These are phyloP conservation scores for Parotia lawesii DNA, from an alignment of 2,113 vertebrate species.

Conservation along the genomic window DNA sequence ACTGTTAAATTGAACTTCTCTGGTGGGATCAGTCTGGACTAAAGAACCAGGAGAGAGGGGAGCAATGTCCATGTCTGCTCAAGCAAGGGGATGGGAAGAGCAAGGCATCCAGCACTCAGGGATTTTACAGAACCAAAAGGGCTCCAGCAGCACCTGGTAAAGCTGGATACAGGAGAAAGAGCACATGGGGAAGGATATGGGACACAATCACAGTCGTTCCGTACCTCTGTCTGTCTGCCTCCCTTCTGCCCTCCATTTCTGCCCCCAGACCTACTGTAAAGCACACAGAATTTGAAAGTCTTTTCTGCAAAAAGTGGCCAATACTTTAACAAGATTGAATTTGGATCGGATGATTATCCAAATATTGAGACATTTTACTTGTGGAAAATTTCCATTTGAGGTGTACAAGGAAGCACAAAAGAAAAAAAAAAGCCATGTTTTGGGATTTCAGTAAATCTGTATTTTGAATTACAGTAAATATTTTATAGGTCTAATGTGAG, in stretches of 20 bases:
- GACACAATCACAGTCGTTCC: neutral
- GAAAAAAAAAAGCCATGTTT: neutral
- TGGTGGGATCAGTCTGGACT: neutral
- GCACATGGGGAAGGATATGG: accelerated
- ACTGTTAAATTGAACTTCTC: neutral
- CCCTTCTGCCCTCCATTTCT: neutral
- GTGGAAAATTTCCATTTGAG: neutral
- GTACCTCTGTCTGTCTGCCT: neutral
- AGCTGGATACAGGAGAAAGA: neutral
- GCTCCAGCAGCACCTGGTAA: neutral
- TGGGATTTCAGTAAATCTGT: neutral
- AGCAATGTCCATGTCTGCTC: accelerated
- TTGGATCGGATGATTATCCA: neutral
- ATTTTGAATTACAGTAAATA: neutral
- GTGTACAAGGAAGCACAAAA: neutral
- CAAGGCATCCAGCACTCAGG: accelerated
- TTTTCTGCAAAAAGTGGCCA: neutral
- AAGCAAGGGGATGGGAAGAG: accelerated
- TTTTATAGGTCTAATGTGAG: neutral
- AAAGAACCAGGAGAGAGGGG: neutral
- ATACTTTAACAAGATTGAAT: neutral
- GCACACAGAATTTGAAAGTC: neutral
- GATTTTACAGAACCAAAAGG: neutral
- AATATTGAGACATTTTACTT: neutral
- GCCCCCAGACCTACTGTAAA: accelerated